These are phyloP conservation scores for Actinia equina DNA, from an alignment of 64 coral and sea anemone genomes.

Conservation along the genomic window DNA sequence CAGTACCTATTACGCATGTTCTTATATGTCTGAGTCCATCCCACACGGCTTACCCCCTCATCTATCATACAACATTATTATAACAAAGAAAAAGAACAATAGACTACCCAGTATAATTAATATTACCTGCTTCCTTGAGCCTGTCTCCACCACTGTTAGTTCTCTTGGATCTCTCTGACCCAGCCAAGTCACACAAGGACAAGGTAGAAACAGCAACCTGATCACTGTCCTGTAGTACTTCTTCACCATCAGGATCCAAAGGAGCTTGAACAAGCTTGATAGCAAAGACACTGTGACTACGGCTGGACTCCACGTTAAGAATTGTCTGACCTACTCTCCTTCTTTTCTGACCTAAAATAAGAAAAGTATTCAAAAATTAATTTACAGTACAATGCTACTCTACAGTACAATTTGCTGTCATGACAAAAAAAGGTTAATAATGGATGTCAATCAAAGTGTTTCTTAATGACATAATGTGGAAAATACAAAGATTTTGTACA, in stretches of 20 bases:
- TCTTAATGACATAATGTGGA: too few species aligned
- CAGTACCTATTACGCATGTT: too few species aligned
- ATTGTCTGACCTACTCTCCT: slow-evolving; percentile 86
- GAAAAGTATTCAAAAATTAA: background rate
- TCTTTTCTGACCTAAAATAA: slow-evolving; percentile 78
- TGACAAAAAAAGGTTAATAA: too few species aligned
- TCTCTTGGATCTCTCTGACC: slow-evolving; percentile 91
- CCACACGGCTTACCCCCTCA: too few species aligned
- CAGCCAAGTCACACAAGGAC: slow-evolving; percentile 96
- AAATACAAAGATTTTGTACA: too few species aligned
- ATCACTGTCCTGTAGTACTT: slow-evolving; percentile 90
- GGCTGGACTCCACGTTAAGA: slow-evolving; percentile 83
- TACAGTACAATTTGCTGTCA: too few species aligned
- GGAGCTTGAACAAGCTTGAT: slow-evolving; percentile 91
- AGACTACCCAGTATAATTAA: too few species aligned
- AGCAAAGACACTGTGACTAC: slow-evolving; percentile 94
- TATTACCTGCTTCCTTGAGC: slow-evolving; percentile 86
- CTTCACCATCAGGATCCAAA: slow-evolving; percentile 92
- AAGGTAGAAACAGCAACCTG: slow-evolving; percentile 82
- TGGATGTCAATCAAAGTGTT: too few species aligned
- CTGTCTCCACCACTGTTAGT: slow-evolving; percentile 90
- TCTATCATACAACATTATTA: too few species aligned
- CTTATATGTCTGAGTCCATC: too few species aligned
- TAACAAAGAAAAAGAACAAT: too few species aligned
- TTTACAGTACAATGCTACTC: background rate